These are phyloP conservation scores for Alviniconcha marisindica DNA, from an alignment of 1,140 invertebrate genomes.

Conservation along the genomic window DNA sequence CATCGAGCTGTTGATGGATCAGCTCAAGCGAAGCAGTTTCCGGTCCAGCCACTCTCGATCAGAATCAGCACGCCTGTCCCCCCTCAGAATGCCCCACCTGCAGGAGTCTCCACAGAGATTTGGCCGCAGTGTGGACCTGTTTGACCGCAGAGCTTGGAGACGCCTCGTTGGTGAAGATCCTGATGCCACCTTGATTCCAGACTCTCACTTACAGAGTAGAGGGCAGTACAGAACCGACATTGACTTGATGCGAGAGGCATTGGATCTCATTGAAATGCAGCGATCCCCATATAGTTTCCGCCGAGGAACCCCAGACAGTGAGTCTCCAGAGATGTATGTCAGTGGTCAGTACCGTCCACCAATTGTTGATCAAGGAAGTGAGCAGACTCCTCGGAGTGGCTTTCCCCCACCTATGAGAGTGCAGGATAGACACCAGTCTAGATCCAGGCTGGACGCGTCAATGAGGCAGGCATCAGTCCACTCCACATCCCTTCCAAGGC, in stretches of 20 bases:
- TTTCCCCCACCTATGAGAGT: too few species aligned
- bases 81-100: conserved; percentile 32
- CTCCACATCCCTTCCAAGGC: background rate
- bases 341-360: conserved; percentile 38
- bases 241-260: background rate
- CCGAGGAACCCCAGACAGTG: background rate
- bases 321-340: conserved; percentile 28
- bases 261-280: conserved; percentile 17
- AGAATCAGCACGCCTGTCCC: conserved; percentile 22
- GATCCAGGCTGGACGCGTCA: background rate
- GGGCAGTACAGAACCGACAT: background rate
- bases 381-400: background rate
- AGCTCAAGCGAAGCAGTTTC: conserved; percentile 25
- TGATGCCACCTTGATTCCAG: background rate
- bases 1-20: conserved; percentile 26
- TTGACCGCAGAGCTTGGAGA: conserved; percentile 24
- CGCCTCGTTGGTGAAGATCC: background rate
- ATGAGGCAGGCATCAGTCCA: background rate
- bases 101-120: conserved; percentile 50
- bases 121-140: conserved; percentile 54
- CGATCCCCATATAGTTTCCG: background rate
- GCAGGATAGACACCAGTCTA: background rate
- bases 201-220: background rate
- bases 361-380: conserved; percentile 1
- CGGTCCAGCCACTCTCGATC: background rate